Evolutionary conservation across 2,113 vertebrate species (phyloP).

Genomic region (Condylura cristata): DNA sequence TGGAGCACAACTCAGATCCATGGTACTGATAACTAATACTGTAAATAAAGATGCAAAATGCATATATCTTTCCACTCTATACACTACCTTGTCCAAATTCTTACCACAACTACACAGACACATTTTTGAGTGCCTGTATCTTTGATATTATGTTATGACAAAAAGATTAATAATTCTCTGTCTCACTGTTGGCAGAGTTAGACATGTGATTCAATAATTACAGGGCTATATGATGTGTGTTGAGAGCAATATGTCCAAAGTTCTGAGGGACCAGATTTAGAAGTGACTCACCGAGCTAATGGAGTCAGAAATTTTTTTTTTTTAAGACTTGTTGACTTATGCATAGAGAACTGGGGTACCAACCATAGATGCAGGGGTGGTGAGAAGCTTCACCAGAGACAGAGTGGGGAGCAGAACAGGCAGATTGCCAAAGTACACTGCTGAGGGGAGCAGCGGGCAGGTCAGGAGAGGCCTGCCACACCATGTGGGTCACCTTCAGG

Average conservation of each 20-base stretch:
- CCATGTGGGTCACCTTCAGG: too few relatives aligned
- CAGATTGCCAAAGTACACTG: too few relatives aligned
- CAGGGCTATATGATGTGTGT: not conserved
- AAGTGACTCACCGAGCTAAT: conserved; percentile 13
- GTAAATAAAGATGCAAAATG: not conserved
- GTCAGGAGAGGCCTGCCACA: too few relatives aligned
- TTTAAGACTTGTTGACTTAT: too few relatives aligned
- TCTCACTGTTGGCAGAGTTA: not conserved
- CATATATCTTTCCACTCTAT: not conserved
- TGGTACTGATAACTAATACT: not conserved
- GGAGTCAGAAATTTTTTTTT: too few relatives aligned
- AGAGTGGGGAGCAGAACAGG: too few relatives aligned
- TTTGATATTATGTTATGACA: not conserved
- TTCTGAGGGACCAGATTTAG: not conserved
- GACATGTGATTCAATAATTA: not conserved
- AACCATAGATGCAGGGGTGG: too few relatives aligned
- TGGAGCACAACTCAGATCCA: not conserved
- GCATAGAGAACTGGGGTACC: too few relatives aligned
- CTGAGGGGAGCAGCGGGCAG: too few relatives aligned
- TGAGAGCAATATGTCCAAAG: not conserved
- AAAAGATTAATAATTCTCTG: not conserved
- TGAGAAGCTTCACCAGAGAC: too few relatives aligned
- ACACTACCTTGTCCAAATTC: not conserved
- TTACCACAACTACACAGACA: not conserved
- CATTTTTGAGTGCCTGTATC: not conserved